These are phyloP conservation scores for Tautogolabrus adspersus DNA, from an alignment of 2,113 vertebrate species.

Conservation along the genomic window DNA sequence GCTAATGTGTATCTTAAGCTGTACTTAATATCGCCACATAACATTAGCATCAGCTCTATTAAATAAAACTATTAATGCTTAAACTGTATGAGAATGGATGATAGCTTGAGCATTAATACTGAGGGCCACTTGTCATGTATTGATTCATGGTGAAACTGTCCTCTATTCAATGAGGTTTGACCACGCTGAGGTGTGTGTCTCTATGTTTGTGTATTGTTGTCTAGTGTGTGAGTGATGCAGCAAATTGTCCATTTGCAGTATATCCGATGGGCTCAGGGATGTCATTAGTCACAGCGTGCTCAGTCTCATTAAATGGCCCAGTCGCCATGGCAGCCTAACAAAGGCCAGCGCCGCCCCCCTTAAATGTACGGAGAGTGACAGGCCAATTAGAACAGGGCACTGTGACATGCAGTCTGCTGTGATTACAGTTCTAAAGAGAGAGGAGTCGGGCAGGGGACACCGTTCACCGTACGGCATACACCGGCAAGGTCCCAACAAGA, in stretches of 20 bases:
- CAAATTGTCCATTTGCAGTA: constrained; percentile 82
- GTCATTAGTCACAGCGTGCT: constrained; percentile 86
- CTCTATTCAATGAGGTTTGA: constrained; percentile 63
- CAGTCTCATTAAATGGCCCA: constrained; percentile 82
- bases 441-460: constrained; percentile 54
- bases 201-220: constrained; percentile 68
- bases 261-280: constrained; percentile 83
- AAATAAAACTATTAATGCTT: constrained; percentile 51
- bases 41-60: constrained; percentile 55
- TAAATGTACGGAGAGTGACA: constrained; percentile 77
- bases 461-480: constrained; percentile 26
- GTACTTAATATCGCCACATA: constrained; percentile 50
- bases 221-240: constrained; percentile 74
- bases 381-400: constrained; percentile 84
- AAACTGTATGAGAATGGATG: constrained; percentile 45
- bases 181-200: constrained; percentile 58
- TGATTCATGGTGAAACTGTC: constrained; percentile 61
- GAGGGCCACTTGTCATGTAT: constrained; percentile 61
- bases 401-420: constrained; percentile 81
- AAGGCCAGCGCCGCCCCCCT: constrained; percentile 73
- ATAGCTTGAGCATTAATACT: constrained; percentile 36
- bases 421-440: constrained; percentile 77
- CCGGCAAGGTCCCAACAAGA: constrained; percentile 59
- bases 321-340: constrained; percentile 84
- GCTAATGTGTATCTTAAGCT: constrained; percentile 57